A percentile compares a stretch with the other conserved stretches of the same genome.
phyloP scores from a whole-genome alignment of 2,113 vertebrate genomes.

The Perca fluviatilis region DNA sequence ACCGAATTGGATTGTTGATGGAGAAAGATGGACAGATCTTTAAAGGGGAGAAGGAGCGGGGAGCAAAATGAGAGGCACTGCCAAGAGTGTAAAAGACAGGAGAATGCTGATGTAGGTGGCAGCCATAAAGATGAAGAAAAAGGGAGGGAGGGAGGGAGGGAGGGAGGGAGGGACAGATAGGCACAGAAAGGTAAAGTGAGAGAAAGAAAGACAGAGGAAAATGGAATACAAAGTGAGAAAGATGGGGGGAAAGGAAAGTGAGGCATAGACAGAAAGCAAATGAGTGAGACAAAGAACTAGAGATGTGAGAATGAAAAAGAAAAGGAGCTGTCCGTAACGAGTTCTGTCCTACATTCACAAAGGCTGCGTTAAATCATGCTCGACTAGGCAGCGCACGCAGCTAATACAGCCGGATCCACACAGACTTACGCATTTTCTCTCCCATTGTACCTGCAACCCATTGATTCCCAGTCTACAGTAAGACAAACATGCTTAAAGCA shows the following conservation, averaged over 20 bases:
- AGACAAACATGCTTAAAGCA: slow-evolving; percentile 5
- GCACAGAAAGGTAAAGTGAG: slow-evolving; percentile 21
- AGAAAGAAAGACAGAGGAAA: neutral
- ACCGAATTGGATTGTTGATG: neutral
- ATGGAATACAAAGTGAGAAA: slow-evolving; percentile 4
- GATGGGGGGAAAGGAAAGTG: slow-evolving; percentile 4
- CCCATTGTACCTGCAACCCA: slow-evolving; percentile 37
- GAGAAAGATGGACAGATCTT: slow-evolving; percentile 27
- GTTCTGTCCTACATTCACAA: slow-evolving; percentile 75
- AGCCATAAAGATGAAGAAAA: slow-evolving; percentile 16
- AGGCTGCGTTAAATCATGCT: slow-evolving; percentile 67
- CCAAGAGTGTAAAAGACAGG: slow-evolving; percentile 2
- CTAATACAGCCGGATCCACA: slow-evolving; percentile 15
- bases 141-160: neutral
- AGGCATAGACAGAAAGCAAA: slow-evolving; percentile 21
- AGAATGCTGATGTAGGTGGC: slow-evolving; percentile 33
- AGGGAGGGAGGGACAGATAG: neutral
- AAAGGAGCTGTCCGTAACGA: slow-evolving; percentile 53
- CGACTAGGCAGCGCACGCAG: slow-evolving; percentile 48
- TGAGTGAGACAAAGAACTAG: neutral
- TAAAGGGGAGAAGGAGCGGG: neutral
- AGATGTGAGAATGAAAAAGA: slow-evolving; percentile 24
- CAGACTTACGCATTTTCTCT: slow-evolving; percentile 16
- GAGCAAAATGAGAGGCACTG: slow-evolving; percentile 18
- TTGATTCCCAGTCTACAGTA: slow-evolving; percentile 9